Evolutionary conservation across 2,113 vertebrate species (phyloP), one percentile per base, ranked within the genome.

Genomic region (Colossoma macropomum): DNA sequence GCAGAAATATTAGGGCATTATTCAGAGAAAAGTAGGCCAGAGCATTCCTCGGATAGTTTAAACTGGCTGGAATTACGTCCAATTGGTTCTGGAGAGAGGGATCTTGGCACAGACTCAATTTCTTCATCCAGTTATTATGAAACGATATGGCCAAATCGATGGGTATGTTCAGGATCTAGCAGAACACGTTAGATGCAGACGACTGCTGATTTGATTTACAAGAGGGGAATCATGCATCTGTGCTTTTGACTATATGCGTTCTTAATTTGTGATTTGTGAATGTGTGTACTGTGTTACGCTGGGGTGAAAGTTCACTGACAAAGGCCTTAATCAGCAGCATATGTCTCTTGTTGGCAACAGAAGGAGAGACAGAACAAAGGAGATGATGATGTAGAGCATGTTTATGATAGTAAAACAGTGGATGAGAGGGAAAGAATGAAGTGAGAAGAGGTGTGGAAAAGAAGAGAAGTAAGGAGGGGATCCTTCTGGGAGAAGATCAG

Each of bases 251-350:
- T 66, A 27, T 66, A 25, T 27, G 27, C 11, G 25, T 28, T 17
- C 34, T n/a, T 59, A 70, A 77, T 70, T 65, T 76, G 73, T 70
- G 50, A 76, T n/a, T n/a, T n/a, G n/a, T n/a, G n/a, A n/a, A n/a
- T n/a, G n/a, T n/a, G n/a, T n/a, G n/a, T 73, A 68, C 75, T 70
- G 30, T 27, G 76, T 83, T 70, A 70, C 81, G 38, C 62, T 41
- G 52, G 73, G 81, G 74, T 83, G 74, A 83, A 70, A 70, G 81
- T 77, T 77, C 81, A 83, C 73, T 8, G 54, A 83, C 74, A 59
- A 69, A 71, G 16, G 52, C 41, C 65, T 82, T 76, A 77, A 83
- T 77, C 81, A 83, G 45, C 73, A 83, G 69, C 81, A 83, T 60
- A 62, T 77, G 81, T 69, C 63, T 70, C 63, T 69, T 59, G 73